Evolutionary conservation across 1,140 invertebrate species (phyloP).

Genomic region (Eriocheir sinensis): DNA sequence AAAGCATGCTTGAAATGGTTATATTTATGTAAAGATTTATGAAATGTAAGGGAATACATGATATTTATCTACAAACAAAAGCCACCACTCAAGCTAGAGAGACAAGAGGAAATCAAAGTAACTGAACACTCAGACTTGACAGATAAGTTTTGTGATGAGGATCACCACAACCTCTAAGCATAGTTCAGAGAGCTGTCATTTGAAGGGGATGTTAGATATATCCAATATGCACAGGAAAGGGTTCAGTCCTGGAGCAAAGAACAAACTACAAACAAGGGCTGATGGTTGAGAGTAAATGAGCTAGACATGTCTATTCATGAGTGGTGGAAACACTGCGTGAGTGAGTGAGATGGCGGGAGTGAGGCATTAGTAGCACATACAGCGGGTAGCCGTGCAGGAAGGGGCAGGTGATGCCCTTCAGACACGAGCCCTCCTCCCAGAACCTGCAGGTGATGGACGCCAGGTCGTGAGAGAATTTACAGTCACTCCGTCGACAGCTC

Average conservation of each 20-base stretch:
- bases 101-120: too few species aligned
- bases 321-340: not conserved
- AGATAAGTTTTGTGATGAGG: not conserved
- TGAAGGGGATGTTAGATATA: not conserved
- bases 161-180: not conserved
- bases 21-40: not conserved
- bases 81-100: too few species aligned
- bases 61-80: too few species aligned
- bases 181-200: not conserved
- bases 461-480: constrained; percentile 84
- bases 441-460: constrained; percentile 84
- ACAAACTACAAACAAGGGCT: not conserved
- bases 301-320: not conserved
- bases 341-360: constrained; percentile 5
- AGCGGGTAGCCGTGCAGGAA: constrained; percentile 83
- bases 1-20: not conserved
- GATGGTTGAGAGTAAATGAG: not conserved
- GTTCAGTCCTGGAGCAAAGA: not conserved
- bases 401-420: constrained; percentile 83
- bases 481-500: constrained; percentile 83
- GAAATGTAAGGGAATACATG: too few species aligned
- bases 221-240: not conserved
- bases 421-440: constrained; percentile 82
- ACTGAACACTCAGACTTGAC: too few species aligned
- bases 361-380: constrained; percentile 72